Base-by-base conservation (phyloP, 2,113 vertebrate species). In the Gila orcuttii region DNA sequence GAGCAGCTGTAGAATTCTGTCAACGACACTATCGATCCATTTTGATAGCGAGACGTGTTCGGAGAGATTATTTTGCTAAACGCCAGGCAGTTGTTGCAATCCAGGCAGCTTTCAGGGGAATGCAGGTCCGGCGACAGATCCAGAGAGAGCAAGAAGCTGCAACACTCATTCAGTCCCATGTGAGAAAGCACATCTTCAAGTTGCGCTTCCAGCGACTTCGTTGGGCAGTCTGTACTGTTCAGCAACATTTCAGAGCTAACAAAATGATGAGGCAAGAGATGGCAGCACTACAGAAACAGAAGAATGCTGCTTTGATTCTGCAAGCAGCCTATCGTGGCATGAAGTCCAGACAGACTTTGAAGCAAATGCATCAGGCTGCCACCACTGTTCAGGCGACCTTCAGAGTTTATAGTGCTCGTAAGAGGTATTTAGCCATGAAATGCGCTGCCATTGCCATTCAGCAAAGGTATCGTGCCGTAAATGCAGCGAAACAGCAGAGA, bases 91-190 rank as follows among this genome's bases (percentile, higher is more conserved):
- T 86, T 3, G 71, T 95, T 89, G 85, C 87, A 28, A 87, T 98
- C 57, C 98, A 99, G 86, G 94, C 97, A 4, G 47, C 91, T 1
- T 98, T 94, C 94, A 96, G 94, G 87, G 95, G 96, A 15, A 91
- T 60, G 75, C 11, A 12, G 15, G 90, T 91, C 45, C 95, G 96
- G 76, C 93, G 87, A 88, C 87, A 68, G 1, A 74, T 96, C 76
- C 85, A 64, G 52, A 88, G 50, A 79, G 68, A 92, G 25, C 92
- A 77, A 2, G 1, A 13, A 0, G 92, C 94, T 62, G 96, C 96
- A 11, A 55, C 91, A n/a, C 25, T 91, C 42, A 96, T 99, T 89
- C 98, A 99, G 86, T 93, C 96, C 1, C 92, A 87, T 79, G 95
- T 96, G 28, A 94, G 95, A 89, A 96, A 91, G 93, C 86, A 95